Evolutionary conservation across 2,797 vertebrate genomes (phyloP), one percentile per base, ranked within the genome.

Genomic region (Steatocranus sp.): DNA sequence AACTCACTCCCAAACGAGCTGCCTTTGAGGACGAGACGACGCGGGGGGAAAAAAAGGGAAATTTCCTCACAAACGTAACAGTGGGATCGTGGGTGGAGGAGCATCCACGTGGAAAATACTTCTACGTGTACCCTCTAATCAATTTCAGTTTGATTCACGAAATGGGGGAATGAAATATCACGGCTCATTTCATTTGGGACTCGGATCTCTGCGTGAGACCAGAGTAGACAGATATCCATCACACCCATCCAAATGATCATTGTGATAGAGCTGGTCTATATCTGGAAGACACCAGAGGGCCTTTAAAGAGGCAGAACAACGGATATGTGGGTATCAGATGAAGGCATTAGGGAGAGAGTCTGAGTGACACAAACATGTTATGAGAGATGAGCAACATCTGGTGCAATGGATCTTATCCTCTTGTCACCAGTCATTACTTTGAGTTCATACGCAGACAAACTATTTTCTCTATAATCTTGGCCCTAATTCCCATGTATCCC

Each of bases 361-460:
- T 77, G 88, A 92, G 86, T 90, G 91, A 94, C 92, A 93, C 91
- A 95, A 95, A 96, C 94, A 96, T 95, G 94, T 94, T 95, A 92
- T 95, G 94, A 94, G 92, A 94, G 89, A 94, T 94, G 89, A 90
- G 89, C 83, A 95, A 95, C 95, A 96, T 96, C 95, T 96, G 95
- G 89, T 91, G 89, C 78, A 27, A 87, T 87, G 80, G 89, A 93
- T 94, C 92, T 94, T 86, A 93, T 93, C 92, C 90, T 90, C 87
- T 80, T 83, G 82, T 89, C 90, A 17, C 68, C 68, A 73, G 68
- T n/a, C 43, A 73, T 73, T 73, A 73, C 68, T 90, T 79, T 82
- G 87, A 86, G 84, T 92, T 94, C 80, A 23, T 14, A 85, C 54
- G 66, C 87, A 87, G 54, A 76, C 51, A 70, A 87, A 83, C 88